These are phyloP conservation scores for Regulus satrapa DNA, from an alignment of 2,113 vertebrate genomes.

Conservation along the genomic window DNA sequence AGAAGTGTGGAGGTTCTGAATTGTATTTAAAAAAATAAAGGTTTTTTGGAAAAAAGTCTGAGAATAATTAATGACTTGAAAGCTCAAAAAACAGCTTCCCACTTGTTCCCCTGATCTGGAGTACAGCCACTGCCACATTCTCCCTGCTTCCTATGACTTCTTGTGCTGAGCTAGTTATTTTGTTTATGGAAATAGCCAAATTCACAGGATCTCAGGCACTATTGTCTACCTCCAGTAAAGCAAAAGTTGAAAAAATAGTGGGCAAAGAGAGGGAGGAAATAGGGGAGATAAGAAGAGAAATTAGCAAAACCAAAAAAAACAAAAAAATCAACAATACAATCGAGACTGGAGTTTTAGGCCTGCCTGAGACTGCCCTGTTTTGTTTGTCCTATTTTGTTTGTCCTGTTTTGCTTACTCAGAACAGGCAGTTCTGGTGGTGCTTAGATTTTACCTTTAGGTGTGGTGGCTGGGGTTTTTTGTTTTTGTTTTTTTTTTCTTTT, in stretches of 20 bases:
- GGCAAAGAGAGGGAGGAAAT: background rate
- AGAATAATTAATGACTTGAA: background rate
- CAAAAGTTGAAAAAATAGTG: background rate
- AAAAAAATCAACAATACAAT: background rate
- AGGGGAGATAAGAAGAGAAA: background rate
- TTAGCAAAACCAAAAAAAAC: fast-evolving
- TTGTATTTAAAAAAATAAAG: background rate
- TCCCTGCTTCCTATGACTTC: background rate
- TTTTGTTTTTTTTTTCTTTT: too few species aligned
- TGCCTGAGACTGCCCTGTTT: background rate
- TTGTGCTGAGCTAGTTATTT: background rate
- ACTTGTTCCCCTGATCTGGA: background rate
- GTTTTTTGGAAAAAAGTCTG: background rate
- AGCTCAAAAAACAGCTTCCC: background rate
- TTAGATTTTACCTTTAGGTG: background rate
- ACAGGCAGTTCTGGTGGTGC: background rate
- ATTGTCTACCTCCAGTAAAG: background rate
- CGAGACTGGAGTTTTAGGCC: background rate
- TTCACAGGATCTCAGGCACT: background rate
- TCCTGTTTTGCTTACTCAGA: background rate
- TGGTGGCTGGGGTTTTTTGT: too few species aligned
- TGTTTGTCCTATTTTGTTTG: background rate
- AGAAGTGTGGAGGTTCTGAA: background rate
- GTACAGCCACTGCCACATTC: background rate
- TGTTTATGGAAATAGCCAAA: background rate